Evolutionary conservation across 2,797 vertebrate genomes (phyloP).

Genomic region (Dromococcyx pavoninus): DNA sequence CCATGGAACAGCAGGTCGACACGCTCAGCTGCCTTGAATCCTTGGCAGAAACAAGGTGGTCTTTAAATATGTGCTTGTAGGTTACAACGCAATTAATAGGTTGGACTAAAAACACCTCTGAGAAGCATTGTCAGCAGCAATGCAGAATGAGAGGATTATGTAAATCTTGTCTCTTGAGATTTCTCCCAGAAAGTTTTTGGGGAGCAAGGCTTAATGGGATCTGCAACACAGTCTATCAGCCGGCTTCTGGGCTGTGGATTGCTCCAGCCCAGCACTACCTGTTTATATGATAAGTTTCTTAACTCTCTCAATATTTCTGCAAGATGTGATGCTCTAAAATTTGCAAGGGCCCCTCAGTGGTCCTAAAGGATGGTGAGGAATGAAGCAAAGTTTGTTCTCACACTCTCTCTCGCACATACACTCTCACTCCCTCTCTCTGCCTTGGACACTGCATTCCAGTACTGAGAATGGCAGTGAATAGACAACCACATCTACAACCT

Average conservation of each 20-base stretch:
- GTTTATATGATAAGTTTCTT: neutral
- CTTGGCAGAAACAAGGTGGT: neutral
- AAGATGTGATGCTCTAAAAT: neutral
- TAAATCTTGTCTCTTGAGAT: neutral
- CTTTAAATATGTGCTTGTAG: neutral
- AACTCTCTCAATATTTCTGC: neutral
- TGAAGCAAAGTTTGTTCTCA: neutral
- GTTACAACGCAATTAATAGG: neutral
- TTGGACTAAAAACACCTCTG: neutral
- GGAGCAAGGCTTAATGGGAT: neutral
- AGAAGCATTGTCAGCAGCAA: neutral
- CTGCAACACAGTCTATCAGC: neutral
- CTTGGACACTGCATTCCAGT: neutral
- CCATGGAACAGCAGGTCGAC: neutral
- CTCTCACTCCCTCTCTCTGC: neutral
- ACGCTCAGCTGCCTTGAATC: neutral
- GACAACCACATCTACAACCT: neutral
- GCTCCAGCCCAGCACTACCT: neutral
- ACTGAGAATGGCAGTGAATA: neutral
- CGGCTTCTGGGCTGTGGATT: neutral
- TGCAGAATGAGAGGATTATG: neutral
- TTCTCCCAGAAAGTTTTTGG: neutral
- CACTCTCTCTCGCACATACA: neutral
- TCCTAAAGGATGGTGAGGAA: neutral
- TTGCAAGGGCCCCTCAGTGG: neutral